These are phyloP conservation scores for Agraylea sexmaculata DNA, from an alignment of 1,140 invertebrate genomes.

Conservation along the genomic window DNA sequence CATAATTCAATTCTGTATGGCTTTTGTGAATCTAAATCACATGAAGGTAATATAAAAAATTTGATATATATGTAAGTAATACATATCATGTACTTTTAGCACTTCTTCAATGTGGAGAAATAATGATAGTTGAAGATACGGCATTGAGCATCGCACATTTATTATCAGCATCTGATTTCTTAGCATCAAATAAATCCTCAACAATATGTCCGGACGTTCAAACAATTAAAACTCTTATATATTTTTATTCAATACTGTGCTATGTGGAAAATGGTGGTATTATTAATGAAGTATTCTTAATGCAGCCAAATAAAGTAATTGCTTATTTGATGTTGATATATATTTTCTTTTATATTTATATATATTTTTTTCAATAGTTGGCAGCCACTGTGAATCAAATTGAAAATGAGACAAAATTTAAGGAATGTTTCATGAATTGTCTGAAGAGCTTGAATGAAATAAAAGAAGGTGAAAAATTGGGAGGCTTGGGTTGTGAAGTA, in stretches of 20 bases:
- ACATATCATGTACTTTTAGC: slow-evolving; percentile 5
- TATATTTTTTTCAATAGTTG: slow-evolving; percentile 13
- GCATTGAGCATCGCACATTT: slow-evolving; percentile 18
- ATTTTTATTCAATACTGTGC: slow-evolving; percentile 18
- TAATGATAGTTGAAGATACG: slow-evolving; percentile 16
- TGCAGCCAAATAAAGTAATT: slow-evolving; percentile 13
- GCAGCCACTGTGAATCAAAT: slow-evolving; percentile 10
- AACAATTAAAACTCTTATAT: slow-evolving; percentile 13
- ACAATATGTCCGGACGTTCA: slow-evolving; percentile 14
- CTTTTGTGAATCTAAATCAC: slow-evolving; percentile 2
- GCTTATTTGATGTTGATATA: slow-evolving; percentile 3
- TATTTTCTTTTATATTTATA: slow-evolving; percentile 3
- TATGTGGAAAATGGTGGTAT: slow-evolving; percentile 14
- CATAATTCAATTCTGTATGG: slow-evolving; percentile 18
- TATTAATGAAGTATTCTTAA: slow-evolving; percentile 16
- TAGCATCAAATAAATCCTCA: slow-evolving; percentile 7
- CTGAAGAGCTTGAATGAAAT: slow-evolving; percentile 14
- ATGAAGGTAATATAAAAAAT: slow-evolving; percentile 13
- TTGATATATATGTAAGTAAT: not conserved
- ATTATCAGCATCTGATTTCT: slow-evolving; percentile 7
- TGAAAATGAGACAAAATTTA: slow-evolving; percentile 4
- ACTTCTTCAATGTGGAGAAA: slow-evolving; percentile 14
- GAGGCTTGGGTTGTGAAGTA: slow-evolving; percentile 14
- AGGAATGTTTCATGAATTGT: slow-evolving; percentile 12
- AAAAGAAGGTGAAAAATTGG: slow-evolving; percentile 17